A percentile compares a stretch with the other conserved stretches of the same genome.
phyloP scores from a whole-genome alignment of 2,113 vertebrate species.

The Equus quagga region DNA sequence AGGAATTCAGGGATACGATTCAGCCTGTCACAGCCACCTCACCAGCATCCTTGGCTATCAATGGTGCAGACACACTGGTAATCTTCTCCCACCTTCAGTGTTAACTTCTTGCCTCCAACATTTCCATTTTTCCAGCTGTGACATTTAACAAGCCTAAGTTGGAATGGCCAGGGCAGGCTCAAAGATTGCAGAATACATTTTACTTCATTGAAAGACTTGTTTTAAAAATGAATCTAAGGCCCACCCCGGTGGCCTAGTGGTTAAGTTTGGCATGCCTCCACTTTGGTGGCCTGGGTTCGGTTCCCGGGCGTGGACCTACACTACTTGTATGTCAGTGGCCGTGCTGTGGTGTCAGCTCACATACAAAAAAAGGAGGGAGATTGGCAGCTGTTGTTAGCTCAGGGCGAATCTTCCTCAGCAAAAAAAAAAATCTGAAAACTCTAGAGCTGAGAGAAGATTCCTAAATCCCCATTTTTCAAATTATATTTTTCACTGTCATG shows the following conservation, averaged over 20 bases:
- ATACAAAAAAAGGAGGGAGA: no score
- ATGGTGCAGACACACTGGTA: fast-evolving
- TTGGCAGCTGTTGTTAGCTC: no score
- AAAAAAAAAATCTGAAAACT: neutral
- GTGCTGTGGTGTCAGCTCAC: no score
- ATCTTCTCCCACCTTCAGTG: neutral
- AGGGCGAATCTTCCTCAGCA: no score
- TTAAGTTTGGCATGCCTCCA: no score
- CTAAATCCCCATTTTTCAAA: neutral
- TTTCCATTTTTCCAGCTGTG: neutral
- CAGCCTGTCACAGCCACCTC: fast-evolving
- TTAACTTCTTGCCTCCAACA: neutral
- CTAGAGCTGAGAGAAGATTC: neutral
- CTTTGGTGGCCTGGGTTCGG: no score
- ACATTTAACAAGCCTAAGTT: fast-evolving
- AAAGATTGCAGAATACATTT: neutral
- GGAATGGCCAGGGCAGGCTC: fast-evolving
- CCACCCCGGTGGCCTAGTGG: no score
- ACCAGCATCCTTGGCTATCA: fast-evolving
- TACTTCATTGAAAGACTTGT: neutral
- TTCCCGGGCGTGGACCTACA: no score
- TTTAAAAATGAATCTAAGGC: neutral
- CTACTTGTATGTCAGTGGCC: no score
- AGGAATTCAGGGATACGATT: fast-evolving
- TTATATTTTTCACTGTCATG: neutral